Evolutionary conservation across 2,888 invertebrate species (phyloP).

Genomic region (Hecatera dysodea): DNA sequence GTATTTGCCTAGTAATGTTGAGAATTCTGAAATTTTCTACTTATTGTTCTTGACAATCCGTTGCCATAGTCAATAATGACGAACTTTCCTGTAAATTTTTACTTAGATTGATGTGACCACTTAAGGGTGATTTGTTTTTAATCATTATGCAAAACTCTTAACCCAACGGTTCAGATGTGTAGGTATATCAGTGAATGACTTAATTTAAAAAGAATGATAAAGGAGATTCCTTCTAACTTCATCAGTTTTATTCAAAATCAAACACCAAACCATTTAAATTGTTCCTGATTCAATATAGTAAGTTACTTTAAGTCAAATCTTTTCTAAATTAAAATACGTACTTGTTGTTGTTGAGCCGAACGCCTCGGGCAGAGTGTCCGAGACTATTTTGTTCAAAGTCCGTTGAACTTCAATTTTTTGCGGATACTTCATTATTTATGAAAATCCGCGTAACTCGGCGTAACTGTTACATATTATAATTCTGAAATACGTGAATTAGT

Average conservation of each 20-base stretch:
- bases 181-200: no score
- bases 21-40: neutral
- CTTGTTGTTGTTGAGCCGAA: constrained; percentile 19
- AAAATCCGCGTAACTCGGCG: constrained; percentile 9
- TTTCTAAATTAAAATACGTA: neutral
- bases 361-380: constrained; percentile 29
- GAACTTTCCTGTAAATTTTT: no score
- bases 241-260: neutral
- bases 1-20: no score
- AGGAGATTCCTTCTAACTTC: neutral
- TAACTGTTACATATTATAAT: no score
- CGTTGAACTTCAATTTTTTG: constrained; percentile 42
- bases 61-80: no score
- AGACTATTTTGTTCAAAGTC: constrained; percentile 43
- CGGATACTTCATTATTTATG: constrained; percentile 9
- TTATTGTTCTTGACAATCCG: neutral
- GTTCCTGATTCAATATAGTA: neutral
- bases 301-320: neutral
- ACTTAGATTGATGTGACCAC: no score
- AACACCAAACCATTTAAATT: neutral
- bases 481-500: neutral
- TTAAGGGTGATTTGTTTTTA: no score
- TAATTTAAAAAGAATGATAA: no score
- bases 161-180: no score
- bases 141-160: no score